Evolutionary conservation across 1,140 invertebrate genomes (phyloP), one percentile per base, ranked within the genome.

Genomic region (Meloidogyne chitwoodi): DNA sequence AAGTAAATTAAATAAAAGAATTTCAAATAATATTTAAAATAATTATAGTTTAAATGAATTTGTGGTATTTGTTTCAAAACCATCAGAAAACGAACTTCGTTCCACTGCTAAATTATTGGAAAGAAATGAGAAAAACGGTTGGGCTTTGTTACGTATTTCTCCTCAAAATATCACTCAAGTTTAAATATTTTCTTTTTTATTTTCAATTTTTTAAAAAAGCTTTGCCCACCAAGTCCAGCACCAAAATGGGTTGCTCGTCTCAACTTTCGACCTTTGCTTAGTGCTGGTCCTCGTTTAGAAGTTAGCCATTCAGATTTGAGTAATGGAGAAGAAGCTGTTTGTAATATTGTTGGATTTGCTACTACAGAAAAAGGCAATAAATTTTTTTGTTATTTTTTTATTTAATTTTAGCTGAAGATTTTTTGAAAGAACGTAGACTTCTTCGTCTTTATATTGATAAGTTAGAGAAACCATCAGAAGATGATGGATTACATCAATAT

Each of bases 301-400:
- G 16, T 79, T 12, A 41, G 14, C 16, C 56, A 29, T 8, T 12
- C 61, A 19, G n/a, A 31, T 29, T 24, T 77, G 16, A 22, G 29
- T 64, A 64, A 64, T 4, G 16, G 29, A n/a, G 16, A 44, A 26
- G 29, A 29, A 34, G 14, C 56, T 34, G 38, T 24, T 29, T 77
- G 76, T 67, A 41, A 48, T 75, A 22, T 77, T 29, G 27, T 78
- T 61, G 76, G 76, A 27, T 77, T 77, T 61, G 38, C 38, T 34
- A 77, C 74, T 27, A 65, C 69, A 38, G 75, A 77, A 24, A 78
- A 77, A 63, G 72, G 76, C 71, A 22, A 12, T 1, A 70, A 27
- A 16, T 27, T 38, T 22, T 1, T 24, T 5, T 24, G 31, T 11
- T 26, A 34, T 16, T n/a, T 44, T 19, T 24, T 22, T n/a, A 12